Conservation (phyloP, 1,140 invertebrate genomes). For the Drosophila tani region DNA sequence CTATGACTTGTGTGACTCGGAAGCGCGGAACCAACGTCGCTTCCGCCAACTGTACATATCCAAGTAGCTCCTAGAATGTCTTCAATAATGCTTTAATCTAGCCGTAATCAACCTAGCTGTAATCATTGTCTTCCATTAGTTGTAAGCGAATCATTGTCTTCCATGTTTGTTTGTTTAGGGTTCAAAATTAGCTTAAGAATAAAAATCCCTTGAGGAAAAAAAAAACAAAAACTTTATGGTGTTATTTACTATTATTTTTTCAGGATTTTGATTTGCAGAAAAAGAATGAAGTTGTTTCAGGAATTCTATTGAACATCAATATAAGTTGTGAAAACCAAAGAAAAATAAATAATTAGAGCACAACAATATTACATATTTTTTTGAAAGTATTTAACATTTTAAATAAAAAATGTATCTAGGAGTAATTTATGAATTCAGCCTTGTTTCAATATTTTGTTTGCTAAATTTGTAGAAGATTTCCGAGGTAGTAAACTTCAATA, state of each 20-base stretch:
- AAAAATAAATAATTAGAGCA: too few species aligned
- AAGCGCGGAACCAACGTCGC: constrained; percentile 9
- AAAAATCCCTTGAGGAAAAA: constrained; percentile 37
- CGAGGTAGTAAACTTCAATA: too few species aligned
- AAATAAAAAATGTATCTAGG: too few species aligned
- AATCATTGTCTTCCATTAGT: constrained; percentile 79
- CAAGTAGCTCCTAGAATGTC: constrained; percentile 21
- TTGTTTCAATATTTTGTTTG: too few species aligned
- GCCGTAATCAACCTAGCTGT: constrained; percentile 19
- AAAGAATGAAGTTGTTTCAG: neutral
- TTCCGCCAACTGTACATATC: constrained; percentile 52
- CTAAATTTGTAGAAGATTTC: too few species aligned
- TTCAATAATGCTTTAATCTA: constrained; percentile 41
- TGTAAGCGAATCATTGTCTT: constrained; percentile 64
- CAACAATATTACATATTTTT: too few species aligned
- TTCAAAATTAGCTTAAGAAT: constrained; percentile 48
- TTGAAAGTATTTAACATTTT: too few species aligned
- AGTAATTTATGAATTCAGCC: too few species aligned
- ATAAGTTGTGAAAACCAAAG: too few species aligned
- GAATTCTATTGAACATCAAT: neutral
- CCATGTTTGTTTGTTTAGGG: constrained; percentile 65
- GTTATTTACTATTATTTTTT: neutral
- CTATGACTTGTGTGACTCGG: constrained; percentile 25
- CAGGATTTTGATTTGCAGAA: neutral
- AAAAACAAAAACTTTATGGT: constrained; percentile 21